Conservation (phyloP, 2,888 invertebrate species). For the Achlya flavicornis region DNA sequence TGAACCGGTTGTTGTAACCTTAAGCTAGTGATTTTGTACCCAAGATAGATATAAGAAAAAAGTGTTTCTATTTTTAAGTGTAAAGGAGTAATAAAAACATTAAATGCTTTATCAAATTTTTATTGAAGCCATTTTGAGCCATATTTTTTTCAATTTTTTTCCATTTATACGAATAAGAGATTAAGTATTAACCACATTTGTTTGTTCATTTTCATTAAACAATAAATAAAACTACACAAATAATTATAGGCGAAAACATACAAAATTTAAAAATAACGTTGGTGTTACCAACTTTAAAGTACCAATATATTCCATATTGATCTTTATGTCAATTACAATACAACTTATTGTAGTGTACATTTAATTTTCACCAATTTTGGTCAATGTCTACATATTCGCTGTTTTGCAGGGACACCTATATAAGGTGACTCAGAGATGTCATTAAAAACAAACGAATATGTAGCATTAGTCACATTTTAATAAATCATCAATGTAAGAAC, state of each 20-base stretch:
- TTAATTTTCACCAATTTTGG: not conserved
- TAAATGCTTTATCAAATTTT: constrained; percentile 32
- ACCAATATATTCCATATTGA: constrained; percentile 29
- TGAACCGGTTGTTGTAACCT: not conserved
- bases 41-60: not conserved
- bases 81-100: constrained; percentile 13
- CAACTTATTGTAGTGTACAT: not conserved
- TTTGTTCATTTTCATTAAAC: constrained; percentile 32
- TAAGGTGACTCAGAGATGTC: too few species aligned
- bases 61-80: not conserved
- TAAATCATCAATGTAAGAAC: too few species aligned
- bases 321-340: not conserved
- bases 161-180: constrained; percentile 25
- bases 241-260: constrained; percentile 2
- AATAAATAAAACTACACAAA: constrained; percentile 35
- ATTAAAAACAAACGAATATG: not conserved
- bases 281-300: constrained; percentile 20
- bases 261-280: constrained; percentile 18
- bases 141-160: constrained; percentile 24
- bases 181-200: constrained; percentile 31
- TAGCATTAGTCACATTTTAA: not conserved
- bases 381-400: not conserved
- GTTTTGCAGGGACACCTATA: not conserved
- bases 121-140: constrained; percentile 36
- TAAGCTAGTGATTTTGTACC: not conserved